A percentile compares a stretch with the other conserved stretches of the same genome.
Conservation (phyloP, 1,140 invertebrate genomes). For the Cydia pomonella region DNA sequence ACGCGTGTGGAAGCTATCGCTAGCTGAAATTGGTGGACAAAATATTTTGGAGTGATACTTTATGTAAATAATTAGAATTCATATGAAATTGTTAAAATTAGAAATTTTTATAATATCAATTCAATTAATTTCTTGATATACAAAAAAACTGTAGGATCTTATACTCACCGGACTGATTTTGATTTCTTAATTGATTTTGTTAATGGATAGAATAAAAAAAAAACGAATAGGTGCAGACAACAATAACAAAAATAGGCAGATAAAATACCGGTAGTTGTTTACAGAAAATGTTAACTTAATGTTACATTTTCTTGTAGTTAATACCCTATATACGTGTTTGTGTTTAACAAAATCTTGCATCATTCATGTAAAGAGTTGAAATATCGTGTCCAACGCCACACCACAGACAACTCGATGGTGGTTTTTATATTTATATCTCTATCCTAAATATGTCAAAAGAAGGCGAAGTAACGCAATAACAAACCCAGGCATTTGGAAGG, state of each 20-base stretch:
- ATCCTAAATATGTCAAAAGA: too few relatives aligned
- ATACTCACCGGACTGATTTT: conserved; percentile 26
- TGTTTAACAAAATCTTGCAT: not conserved
- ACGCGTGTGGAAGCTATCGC: not conserved
- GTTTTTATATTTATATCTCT: too few relatives aligned
- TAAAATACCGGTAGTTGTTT: not conserved
- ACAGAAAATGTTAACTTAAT: not conserved
- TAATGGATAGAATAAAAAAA: not conserved
- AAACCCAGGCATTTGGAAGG: too few relatives aligned
- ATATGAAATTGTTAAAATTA: conserved; percentile 67
- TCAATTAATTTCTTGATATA: conserved; percentile 24
- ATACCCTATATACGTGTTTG: conserved; percentile 4
- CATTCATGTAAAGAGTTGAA: not conserved
- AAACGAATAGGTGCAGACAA: conserved; percentile 1
- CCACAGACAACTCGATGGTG: not conserved
- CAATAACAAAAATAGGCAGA: not conserved
- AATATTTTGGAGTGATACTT: conserved; percentile 67
- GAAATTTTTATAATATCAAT: conserved; percentile 60
- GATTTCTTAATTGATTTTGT: not conserved
- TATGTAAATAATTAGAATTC: conserved; percentile 67
- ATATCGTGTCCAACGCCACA: not conserved
- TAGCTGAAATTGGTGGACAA: conserved; percentile 46
- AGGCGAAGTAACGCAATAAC: too few relatives aligned
- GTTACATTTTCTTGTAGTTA: conserved; percentile 11
- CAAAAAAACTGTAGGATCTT: conserved; percentile 10